Evolutionary conservation across 37 sponge, comb jelly and placozoan species (phyloP).

Genomic region (Aphrocallistes beatrix): DNA sequence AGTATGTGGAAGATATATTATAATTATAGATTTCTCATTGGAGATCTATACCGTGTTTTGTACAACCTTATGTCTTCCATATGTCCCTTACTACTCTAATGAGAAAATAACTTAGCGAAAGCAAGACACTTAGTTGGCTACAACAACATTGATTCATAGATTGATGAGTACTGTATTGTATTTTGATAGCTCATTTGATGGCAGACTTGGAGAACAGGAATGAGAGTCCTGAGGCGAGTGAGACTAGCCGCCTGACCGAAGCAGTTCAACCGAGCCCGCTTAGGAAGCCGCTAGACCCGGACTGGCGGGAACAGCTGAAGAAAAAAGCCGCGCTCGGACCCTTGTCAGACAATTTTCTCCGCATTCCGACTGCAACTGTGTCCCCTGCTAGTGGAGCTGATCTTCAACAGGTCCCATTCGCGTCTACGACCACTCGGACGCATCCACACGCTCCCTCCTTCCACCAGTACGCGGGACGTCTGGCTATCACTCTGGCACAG

Average conservation of each 20-base stretch:
- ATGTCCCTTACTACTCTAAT: no score
- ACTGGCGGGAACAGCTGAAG: slow-evolving; percentile 8
- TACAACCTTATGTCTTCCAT: no score
- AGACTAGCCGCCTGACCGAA: neutral
- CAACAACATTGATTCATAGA: no score
- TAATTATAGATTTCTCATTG: no score
- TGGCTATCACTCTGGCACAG: slow-evolving; percentile 31
- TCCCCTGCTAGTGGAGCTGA: slow-evolving; percentile 5
- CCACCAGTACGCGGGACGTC: neutral
- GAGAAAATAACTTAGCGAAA: no score
- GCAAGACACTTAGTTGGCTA: no score
- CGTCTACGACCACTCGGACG: neutral
- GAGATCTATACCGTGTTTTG: no score
- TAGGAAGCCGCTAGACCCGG: neutral
- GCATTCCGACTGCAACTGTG: slow-evolving; percentile 20
- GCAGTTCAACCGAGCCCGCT: neutral
- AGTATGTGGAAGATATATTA: no score
- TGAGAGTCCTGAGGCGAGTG: neutral
- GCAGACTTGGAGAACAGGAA: no score
- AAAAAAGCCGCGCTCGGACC: slow-evolving; percentile 51
- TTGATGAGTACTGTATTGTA: no score
- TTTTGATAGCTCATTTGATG: no score
- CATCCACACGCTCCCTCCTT: neutral
- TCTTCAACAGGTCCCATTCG: slow-evolving; percentile 10
- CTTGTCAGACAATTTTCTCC: slow-evolving; percentile 68